Base-by-base conservation (phyloP, 1,140 invertebrate species). In the Trichoplusia ni region DNA sequence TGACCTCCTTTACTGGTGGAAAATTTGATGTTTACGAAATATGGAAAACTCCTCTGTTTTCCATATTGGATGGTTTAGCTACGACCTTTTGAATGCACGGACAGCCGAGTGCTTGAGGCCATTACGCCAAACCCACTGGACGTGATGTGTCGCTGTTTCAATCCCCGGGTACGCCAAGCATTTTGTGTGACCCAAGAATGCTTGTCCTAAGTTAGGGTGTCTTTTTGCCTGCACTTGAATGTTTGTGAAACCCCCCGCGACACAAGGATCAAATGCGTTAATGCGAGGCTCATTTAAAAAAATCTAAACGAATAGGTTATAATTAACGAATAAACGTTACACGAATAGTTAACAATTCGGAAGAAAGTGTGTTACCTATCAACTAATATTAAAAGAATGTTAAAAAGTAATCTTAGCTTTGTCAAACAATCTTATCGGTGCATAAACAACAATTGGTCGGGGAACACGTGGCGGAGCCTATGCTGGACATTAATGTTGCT, bases 1-100 rank as follows among this genome's bases (percentile, higher is more conserved):
- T 66, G 56, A 44, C 67, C 62, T 59, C 75, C 75, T 70, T 62
- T 74, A 69, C 73, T 66, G 69, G 71, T 76, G 73, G 66, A 67
- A 51, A 29, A 51, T 6, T 51, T 19, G 1, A 5, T 21, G 27
- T n/a, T n/a, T n/a, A n/a, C n/a, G n/a, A n/a, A n/a, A n/a, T n/a
- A n/a, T n/a, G n/a, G n/a, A n/a, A n/a, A n/a, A n/a, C n/a, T n/a
- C n/a, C n/a, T n/a, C n/a, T n/a, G n/a, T n/a, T n/a, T n/a, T n/a
- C n/a, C n/a, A n/a, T n/a, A n/a, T n/a, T n/a, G n/a, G n/a, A n/a
- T n/a, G n/a, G n/a, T n/a, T n/a, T n/a, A n/a, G n/a, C n/a, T n/a
- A n/a, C n/a, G n/a, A n/a, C n/a, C n/a, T n/a, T n/a, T n/a, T 27
- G 25, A 27, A 3, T 4, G 7, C 25, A 4, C 3, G 25, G 7